phyloP scores from a whole-genome alignment of 2,888 invertebrate species.

The Drosophila histrio region DNA sequence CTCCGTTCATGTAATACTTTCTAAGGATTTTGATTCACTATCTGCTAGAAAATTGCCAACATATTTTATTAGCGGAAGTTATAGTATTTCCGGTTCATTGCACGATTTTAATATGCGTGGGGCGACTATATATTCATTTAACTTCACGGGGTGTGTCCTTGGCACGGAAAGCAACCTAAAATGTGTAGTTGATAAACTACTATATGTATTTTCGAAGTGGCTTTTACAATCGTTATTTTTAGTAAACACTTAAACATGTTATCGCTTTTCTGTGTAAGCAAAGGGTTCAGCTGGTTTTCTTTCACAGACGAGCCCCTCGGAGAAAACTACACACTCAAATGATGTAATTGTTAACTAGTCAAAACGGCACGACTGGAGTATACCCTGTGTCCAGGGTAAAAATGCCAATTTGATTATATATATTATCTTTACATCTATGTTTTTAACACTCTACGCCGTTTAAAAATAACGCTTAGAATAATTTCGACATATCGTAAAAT shows the following conservation, averaged over 20 bases:
- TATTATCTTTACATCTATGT: no score
- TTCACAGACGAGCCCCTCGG: slow-evolving; percentile 2
- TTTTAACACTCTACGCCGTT: no score
- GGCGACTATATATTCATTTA: background rate
- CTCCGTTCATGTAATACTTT: no score
- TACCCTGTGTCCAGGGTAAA: background rate
- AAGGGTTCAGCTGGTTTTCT: slow-evolving; percentile 4
- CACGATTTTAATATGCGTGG: background rate
- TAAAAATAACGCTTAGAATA: no score
- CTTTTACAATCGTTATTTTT: background rate
- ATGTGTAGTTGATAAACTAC: background rate
- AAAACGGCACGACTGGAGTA: background rate
- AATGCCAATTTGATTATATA: no score
- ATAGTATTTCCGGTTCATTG: slow-evolving; percentile 1
- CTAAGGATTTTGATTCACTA: background rate
- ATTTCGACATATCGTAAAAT: no score
- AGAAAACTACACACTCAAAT: background rate
- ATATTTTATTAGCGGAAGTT: background rate
- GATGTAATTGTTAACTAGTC: background rate
- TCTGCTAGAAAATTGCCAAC: background rate
- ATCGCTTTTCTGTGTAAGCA: background rate
- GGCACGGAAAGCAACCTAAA: background rate
- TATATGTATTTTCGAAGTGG: background rate
- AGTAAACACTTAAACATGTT: background rate
- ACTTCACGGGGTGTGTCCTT: background rate